phyloP scores from a whole-genome alignment of 2,888 invertebrate genomes.

The Gymnosoma rotundatum region DNA sequence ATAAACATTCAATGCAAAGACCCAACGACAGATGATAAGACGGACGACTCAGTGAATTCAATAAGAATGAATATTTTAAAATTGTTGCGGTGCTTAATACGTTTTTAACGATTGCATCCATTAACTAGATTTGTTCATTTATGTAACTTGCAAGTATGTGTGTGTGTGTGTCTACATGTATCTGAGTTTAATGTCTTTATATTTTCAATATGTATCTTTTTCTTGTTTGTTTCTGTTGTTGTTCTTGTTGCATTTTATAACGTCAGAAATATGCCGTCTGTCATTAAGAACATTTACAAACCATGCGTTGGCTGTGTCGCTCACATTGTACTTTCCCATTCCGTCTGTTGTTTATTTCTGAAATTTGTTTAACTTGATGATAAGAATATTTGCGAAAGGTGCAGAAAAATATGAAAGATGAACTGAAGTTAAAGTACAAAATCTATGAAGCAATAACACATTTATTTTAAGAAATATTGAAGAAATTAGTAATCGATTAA shows the following conservation, averaged over 20 bases:
- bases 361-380: conserved; percentile 43
- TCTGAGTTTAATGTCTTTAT: conserved; percentile 7
- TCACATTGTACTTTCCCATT: conserved; percentile 30
- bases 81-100: conserved; percentile 37
- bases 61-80: conserved; percentile 4
- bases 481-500: conserved; percentile 22
- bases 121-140: conserved; percentile 15
- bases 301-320: conserved; percentile 30
- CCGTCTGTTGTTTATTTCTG: conserved; percentile 8
- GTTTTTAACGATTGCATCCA: conserved; percentile 50
- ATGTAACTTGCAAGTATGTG: conserved; percentile 7
- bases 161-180: neutral
- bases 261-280: conserved; percentile 54
- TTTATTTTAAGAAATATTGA: conserved; percentile 17
- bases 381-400: conserved; percentile 59
- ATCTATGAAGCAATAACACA: conserved; percentile 6
- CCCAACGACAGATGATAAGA: conserved; percentile 16
- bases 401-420: neutral
- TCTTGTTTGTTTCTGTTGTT: neutral
- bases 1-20: conserved; percentile 24
- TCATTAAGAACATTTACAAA: conserved; percentile 47
- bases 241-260: conserved; percentile 15
- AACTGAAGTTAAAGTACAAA: neutral
- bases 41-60: neutral
- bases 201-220: conserved; percentile 11